Evolutionary conservation across 2,888 invertebrate species (phyloP).

Genomic region (Brachynemurus nebulosus): DNA sequence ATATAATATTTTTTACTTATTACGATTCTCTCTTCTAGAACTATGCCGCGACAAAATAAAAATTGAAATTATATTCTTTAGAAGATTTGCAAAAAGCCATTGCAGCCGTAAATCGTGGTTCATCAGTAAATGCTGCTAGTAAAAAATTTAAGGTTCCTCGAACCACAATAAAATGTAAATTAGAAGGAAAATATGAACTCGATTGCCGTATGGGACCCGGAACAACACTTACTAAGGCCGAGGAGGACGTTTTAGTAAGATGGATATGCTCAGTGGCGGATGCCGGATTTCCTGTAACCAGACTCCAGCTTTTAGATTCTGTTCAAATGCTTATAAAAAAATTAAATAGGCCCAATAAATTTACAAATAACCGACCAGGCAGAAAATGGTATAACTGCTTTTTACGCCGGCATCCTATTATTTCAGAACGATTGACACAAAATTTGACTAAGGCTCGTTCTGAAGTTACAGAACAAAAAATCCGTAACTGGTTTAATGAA

Average conservation of each 20-base stretch:
- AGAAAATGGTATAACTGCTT: slow-evolving; percentile 21
- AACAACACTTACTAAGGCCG: slow-evolving; percentile 14
- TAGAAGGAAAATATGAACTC: no score
- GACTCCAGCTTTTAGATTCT: slow-evolving; percentile 17
- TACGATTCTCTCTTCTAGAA: no score
- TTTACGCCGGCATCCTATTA: slow-evolving; percentile 18
- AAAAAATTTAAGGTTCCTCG: no score
- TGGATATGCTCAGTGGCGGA: slow-evolving; percentile 19
- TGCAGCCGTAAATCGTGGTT: no score
- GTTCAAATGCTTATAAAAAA: slow-evolving; percentile 15
- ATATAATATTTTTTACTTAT: no score
- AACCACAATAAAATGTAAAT: no score
- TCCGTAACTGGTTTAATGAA: background rate
- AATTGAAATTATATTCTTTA: no score
- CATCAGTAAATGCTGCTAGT: no score
- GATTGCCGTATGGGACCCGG: slow-evolving; percentile 15
- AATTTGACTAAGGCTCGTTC: slow-evolving; percentile 15
- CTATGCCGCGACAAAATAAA: no score
- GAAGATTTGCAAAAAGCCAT: no score
- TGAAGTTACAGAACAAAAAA: background rate
- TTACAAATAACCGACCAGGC: slow-evolving; percentile 21
- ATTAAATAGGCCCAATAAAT: slow-evolving; percentile 13
- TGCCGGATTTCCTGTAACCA: slow-evolving; percentile 20
- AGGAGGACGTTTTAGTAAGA: slow-evolving; percentile 17
- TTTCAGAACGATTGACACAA: slow-evolving; percentile 19